Conservation (phyloP, 2,888 invertebrate genomes). For the Vesta saturnalis region DNA sequence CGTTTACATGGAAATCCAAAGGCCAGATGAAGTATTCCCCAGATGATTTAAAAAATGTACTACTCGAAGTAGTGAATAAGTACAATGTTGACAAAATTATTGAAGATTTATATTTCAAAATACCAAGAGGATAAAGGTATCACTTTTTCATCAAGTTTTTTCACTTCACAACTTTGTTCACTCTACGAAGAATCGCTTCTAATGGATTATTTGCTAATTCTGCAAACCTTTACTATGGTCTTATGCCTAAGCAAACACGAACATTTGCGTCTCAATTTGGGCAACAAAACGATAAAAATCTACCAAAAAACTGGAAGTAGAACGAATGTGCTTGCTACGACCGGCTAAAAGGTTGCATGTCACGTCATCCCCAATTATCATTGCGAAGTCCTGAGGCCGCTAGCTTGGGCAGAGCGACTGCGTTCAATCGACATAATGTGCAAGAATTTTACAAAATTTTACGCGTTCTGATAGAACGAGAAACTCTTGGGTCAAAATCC, state of each 20-base stretch:
- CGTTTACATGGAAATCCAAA: slow-evolving; percentile 2
- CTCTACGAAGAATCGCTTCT: too few species aligned
- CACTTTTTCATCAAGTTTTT: too few species aligned
- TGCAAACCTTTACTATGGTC: too few species aligned
- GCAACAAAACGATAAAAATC: background rate
- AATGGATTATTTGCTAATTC: too few species aligned
- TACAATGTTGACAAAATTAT: too few species aligned
- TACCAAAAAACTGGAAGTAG: background rate
- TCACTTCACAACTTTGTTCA: too few species aligned
- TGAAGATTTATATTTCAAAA: too few species aligned
- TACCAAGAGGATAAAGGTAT: too few species aligned
- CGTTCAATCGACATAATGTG: background rate
- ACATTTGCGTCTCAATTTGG: background rate
- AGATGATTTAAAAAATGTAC: slow-evolving; percentile 3
- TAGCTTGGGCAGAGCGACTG: background rate
- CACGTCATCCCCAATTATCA: too few species aligned
- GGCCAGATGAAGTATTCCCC: slow-evolving; percentile 2
- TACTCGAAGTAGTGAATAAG: too few species aligned
- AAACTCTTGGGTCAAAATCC: background rate
- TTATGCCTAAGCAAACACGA: background rate
- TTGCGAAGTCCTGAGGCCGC: background rate
- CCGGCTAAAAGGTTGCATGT: background rate
- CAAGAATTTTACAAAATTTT: background rate
- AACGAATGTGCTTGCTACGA: background rate
- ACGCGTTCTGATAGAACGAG: background rate